Base-by-base conservation (phyloP, 2,113 vertebrate species). In the Callocephalon fimbriatum region DNA sequence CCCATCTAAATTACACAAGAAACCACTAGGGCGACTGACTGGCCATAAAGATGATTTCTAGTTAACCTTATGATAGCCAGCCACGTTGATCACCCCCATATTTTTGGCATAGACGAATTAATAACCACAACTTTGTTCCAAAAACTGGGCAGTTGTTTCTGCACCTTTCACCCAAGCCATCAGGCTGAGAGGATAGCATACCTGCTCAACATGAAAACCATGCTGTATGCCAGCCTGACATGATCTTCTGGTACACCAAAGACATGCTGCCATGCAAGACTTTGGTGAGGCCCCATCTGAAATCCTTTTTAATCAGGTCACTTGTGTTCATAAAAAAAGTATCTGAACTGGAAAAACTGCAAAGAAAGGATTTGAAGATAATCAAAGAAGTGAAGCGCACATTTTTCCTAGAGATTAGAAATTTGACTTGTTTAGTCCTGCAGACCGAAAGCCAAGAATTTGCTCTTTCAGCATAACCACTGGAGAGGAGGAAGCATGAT, bases 11-110 rank as follows among this genome's bases (percentile, higher is more conserved):
- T 38, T 31, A 54, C 6, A 59, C 6, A 76, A 50, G 31, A 82
- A 93, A 73, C 20, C 12, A 51, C 22, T 1, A 73, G 12, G 12
- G 19, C 5, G 1, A 81, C 38, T n/a, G 20, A 14, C 23, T 73
- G 50, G 35, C 59, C 50, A 67, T 15, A 73, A 80, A 70, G 15
- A 40, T 15, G 45, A 67, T 14, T 37, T 70, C 45, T 31, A 86
- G 7, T 21, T 58, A 91, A 74, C 17, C 21, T 77, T 66, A 40
- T 0, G 7, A 56, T 12, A 79, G 17, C 21, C 54, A 76, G 45
- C 9, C n/a, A 37, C 0, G 0, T 15, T 29, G 62, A 92, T 48
- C 1, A 2, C 5, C 29, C 9, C 12, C 22, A 6, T 16, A 26
- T 22, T 83, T 85, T 50, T 79, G 40, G 53, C n/a, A 63, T 3